Evolutionary conservation across 2,797 vertebrate genomes (phyloP).

Genomic region (Fistularia commersonii): DNA sequence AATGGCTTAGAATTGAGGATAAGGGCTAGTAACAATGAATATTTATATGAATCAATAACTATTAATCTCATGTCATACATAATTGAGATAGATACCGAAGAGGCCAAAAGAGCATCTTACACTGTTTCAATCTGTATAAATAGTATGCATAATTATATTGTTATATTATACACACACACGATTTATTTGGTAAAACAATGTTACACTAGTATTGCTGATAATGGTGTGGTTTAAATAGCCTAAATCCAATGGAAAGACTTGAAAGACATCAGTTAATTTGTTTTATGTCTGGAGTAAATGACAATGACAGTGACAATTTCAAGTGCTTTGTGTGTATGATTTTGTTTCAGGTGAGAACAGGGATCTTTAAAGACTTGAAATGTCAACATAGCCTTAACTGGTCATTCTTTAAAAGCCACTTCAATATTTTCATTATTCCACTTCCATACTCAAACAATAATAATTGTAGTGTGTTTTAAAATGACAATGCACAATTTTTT

Average conservation of each 20-base stretch:
- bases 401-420: conserved; percentile 27
- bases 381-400: conserved; percentile 27
- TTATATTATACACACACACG: no score
- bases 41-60: conserved; percentile 38
- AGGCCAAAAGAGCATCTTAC: conserved; percentile 1
- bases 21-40: conserved; percentile 13
- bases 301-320: conserved; percentile 46
- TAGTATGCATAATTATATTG: no score
- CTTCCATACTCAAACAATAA: conserved; percentile 17
- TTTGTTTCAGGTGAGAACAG: conserved; percentile 42
- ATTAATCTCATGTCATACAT: conserved; percentile 10
- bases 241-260: conserved; percentile 1
- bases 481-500: no score
- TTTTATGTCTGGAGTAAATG: conserved; percentile 23
- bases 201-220: not conserved
- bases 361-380: conserved; percentile 50
- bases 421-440: conserved; percentile 20
- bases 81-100: conserved; percentile 6
- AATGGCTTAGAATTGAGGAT: conserved; percentile 2
- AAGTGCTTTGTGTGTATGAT: conserved; percentile 43
- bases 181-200: no score
- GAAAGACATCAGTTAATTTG: conserved; percentile 7
- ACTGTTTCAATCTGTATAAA: no score
- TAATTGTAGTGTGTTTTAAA: conserved; percentile 12
- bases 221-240: conserved; percentile 1